Percentiles rank a stretch among this genome's conserved stretches.
Evolutionary conservation across 2,888 invertebrate species (phyloP).

Genomic region (Schrankia costaestrigalis): DNA sequence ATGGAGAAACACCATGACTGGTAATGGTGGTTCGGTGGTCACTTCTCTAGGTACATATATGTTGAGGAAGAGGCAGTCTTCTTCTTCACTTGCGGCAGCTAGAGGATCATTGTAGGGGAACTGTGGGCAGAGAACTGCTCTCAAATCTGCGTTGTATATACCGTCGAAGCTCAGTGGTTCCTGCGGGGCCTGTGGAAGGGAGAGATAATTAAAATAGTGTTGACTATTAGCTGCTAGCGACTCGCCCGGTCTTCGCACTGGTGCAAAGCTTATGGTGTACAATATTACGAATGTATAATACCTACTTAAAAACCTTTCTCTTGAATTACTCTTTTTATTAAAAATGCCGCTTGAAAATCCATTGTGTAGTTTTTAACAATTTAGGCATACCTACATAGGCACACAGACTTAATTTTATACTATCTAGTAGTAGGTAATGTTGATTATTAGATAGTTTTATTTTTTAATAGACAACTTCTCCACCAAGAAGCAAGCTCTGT

Average conservation of each 20-base stretch:
- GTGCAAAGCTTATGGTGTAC: background rate
- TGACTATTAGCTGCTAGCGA: background rate
- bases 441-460: no score
- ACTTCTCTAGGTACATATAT: conserved; percentile 62
- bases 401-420: no score
- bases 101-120: conserved; percentile 62
- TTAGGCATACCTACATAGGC: no score
- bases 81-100: conserved; percentile 63
- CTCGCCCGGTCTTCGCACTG: background rate
- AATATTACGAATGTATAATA: no score
- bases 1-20: conserved; percentile 74
- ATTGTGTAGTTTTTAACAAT: no score
- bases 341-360: no score
- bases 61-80: conserved; percentile 73
- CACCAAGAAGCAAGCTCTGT: no score
- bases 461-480: no score
- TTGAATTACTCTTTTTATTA: no score
- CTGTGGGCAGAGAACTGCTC: conserved; percentile 64
- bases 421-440: no score
- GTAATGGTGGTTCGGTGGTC: conserved; percentile 45
- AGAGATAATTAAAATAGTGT: background rate
- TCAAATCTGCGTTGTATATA: conserved; percentile 59
- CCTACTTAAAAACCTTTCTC: no score
- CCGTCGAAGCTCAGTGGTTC: conserved; percentile 52
- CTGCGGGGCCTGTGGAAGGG: conserved; percentile 49